Base-by-base conservation (phyloP, 2,888 invertebrate species). In the Cecidostiba fungosa region DNA sequence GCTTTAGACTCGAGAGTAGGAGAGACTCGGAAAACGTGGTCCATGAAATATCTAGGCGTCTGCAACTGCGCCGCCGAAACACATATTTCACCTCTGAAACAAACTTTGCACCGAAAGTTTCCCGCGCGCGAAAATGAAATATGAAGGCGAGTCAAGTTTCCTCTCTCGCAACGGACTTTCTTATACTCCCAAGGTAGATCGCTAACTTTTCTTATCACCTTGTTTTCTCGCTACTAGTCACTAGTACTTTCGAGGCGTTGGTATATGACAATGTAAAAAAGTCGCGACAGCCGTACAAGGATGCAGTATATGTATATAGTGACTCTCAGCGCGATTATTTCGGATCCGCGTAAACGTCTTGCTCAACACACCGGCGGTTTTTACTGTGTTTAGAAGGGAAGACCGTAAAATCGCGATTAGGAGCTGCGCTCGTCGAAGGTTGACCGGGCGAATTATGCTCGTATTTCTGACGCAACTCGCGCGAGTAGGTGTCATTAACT, bases 351-450 rank as follows among this genome's bases (percentile, higher is more conserved):
- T 70, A 74, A 80, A 84, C 43, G 2, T 43, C 72, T 85, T 85
- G 47, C 77, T 82, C 62, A 81, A 82, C 36, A 82, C 36, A 23
- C 12, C 14, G 62, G 26, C 39, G 72, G 39, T 77, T 85, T 82
- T 85, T 82, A 19, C 78, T 16, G 19, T 23, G 74, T 78, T 85
- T 82, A 82, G 85, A 85, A 85, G 85, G 82, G 78, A 83, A 85
- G 47, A 36, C 47, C n/a, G 77, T 85, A 82, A 79, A 82, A 82
- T 79, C 74, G 54, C 79, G 80, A 84, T 85, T 66, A 39, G 43
- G 78, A 59, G 54, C 54, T 59, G 8, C 29, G 8, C 29, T 82
- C 47, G 50, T 79, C 76, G 82, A 85, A 85, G 78, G 82, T 85
- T 80, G 84, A 29, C 54, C 26, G 69, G 10, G 54, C 85, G 74